Evolutionary conservation across 2,888 invertebrate genomes (phyloP).

Genomic region (Melieria crassipennis): DNA sequence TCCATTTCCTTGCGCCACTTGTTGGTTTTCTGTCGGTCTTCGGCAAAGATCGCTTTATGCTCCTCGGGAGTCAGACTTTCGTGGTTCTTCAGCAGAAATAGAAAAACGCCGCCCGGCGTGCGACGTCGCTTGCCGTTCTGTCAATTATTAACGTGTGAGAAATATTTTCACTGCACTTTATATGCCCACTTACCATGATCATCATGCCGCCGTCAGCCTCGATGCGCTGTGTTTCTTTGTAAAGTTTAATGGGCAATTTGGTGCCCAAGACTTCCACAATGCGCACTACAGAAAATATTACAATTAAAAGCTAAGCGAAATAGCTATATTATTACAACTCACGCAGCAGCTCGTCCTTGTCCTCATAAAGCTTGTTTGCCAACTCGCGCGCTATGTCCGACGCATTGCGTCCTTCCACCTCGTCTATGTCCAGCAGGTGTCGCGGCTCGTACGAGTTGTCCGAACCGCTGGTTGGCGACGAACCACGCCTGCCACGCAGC

Average conservation of each 20-base stretch:
- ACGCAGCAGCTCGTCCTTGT: slow-evolving; percentile 79
- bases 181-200: slow-evolving; percentile 71
- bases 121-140: slow-evolving; percentile 80
- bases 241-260: slow-evolving; percentile 78
- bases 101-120: slow-evolving; percentile 87
- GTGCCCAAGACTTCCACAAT: slow-evolving; percentile 79
- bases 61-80: slow-evolving; percentile 74
- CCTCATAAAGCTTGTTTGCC: slow-evolving; percentile 77
- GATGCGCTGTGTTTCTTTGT: slow-evolving; percentile 81
- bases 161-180: background rate
- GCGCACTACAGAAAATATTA: slow-evolving; percentile 67
- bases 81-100: slow-evolving; percentile 82
- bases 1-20: slow-evolving; percentile 70
- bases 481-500: slow-evolving; percentile 45
- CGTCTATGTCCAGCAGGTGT: slow-evolving; percentile 72
- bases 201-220: slow-evolving; percentile 89
- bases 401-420: slow-evolving; percentile 55
- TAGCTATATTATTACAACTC: slow-evolving; percentile 54
- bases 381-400: slow-evolving; percentile 74
- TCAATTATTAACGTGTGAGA: background rate
- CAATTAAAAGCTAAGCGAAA: background rate
- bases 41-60: slow-evolving; percentile 74
- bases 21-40: slow-evolving; percentile 71
- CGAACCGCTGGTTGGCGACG: slow-evolving; percentile 66
- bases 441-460: slow-evolving; percentile 66